Percentiles rank a stretch among this genome's conserved stretches.
phyloP scores from a whole-genome alignment of 2,797 vertebrate species.

The Apogon talboti region DNA sequence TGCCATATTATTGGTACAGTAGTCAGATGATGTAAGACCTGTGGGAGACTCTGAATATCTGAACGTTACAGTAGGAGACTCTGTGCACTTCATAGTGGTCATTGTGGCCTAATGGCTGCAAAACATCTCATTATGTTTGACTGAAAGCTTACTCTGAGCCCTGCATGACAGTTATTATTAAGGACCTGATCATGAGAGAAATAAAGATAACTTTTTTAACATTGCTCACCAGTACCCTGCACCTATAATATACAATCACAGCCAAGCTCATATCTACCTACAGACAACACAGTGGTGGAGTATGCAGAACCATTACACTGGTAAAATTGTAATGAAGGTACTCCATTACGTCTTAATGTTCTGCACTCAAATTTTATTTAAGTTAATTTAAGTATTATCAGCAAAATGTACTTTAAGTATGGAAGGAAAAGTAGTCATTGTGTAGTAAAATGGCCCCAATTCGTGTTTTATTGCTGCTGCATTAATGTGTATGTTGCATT shows the following conservation, averaged over 20 bases:
- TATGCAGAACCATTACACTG: too few relatives aligned
- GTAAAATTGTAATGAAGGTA: too few relatives aligned
- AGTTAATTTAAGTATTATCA: too few relatives aligned
- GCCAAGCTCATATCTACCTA: background rate
- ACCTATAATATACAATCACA: too few relatives aligned
- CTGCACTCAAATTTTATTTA: too few relatives aligned
- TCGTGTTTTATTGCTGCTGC: too few relatives aligned
- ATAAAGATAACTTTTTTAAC: background rate
- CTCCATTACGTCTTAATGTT: too few relatives aligned
- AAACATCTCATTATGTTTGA: slow-evolving; percentile 44
- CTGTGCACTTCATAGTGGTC: slow-evolving; percentile 1
- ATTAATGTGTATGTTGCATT: too few relatives aligned
- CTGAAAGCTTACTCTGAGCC: slow-evolving; percentile 2
- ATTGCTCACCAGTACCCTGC: background rate
- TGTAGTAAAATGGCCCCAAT: too few relatives aligned
- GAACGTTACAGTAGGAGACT: background rate
- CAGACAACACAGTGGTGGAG: too few relatives aligned
- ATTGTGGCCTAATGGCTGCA: slow-evolving; percentile 1
- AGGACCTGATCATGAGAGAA: slow-evolving; percentile 1
- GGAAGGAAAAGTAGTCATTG: too few relatives aligned
- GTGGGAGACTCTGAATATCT: slow-evolving; percentile 6
- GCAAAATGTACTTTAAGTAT: too few relatives aligned
- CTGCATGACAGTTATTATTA: background rate
- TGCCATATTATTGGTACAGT: background rate
- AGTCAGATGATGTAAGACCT: slow-evolving; percentile 26